Percentiles rank a stretch among this genome's conserved stretches.
Evolutionary conservation across 2,113 vertebrate genomes (phyloP).

Genomic region (Malurus alboscapulatus): DNA sequence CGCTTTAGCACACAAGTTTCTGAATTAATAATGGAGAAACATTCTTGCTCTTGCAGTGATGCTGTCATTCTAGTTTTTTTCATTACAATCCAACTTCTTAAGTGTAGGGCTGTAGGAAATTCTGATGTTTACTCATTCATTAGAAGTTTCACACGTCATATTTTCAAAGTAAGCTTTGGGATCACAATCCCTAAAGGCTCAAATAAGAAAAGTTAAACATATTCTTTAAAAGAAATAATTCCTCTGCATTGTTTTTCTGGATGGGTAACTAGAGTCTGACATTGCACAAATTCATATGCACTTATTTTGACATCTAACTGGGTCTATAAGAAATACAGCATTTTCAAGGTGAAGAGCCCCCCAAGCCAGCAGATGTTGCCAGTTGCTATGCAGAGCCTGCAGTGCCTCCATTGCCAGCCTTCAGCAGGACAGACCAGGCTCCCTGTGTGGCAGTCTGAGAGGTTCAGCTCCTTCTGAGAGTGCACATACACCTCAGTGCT

Average conservation of each 20-base stretch:
- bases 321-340: not conserved
- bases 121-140: not conserved
- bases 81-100: not conserved
- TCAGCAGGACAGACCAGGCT: not conserved
- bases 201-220: not conserved
- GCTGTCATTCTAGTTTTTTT: not conserved
- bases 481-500: accelerated
- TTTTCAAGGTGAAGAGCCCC: accelerated
- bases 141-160: not conserved
- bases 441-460: accelerated
- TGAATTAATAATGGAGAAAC: not conserved
- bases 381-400: not conserved
- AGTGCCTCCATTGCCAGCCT: not conserved
- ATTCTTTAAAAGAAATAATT: not conserved
- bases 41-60: not conserved
- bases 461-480: not conserved
- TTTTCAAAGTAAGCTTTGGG: not conserved
- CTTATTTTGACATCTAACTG: not conserved
- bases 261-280: not conserved
- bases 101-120: not conserved
- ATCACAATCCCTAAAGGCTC: not conserved
- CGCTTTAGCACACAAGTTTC: not conserved
- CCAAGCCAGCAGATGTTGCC: not conserved
- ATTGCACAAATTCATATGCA: not conserved
- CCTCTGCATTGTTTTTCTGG: not conserved